These are phyloP conservation scores for Callospermophilus lateralis DNA, from an alignment of 2,113 vertebrate species.

Conservation along the genomic window DNA sequence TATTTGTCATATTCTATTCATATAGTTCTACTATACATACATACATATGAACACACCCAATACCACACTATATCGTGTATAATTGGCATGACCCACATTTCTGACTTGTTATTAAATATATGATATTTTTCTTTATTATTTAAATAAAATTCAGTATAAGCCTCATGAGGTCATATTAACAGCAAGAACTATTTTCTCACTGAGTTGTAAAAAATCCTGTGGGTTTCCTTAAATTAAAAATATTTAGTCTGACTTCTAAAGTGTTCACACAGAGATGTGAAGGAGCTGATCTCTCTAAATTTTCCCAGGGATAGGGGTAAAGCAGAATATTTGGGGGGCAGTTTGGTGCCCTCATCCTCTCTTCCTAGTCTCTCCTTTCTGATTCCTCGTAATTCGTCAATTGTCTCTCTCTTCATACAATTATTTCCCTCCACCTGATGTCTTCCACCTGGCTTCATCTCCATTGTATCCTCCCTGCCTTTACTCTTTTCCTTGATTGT, in stretches of 20 bases:
- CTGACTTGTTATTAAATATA: neutral
- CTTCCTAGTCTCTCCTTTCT: rapidly evolving
- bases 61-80: neutral
- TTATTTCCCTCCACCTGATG: neutral
- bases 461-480: rapidly evolving
- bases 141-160: neutral
- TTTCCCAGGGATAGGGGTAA: neutral
- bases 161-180: neutral
- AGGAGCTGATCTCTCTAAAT: neutral
- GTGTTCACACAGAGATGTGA: neutral
- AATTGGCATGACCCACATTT: neutral
- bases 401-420: neutral
- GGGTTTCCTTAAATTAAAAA: neutral
- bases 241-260: neutral
- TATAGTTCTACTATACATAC: neutral
- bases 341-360: rapidly evolving
- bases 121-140: neutral
- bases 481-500: neutral
- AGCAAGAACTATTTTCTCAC: neutral
- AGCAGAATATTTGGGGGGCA: neutral
- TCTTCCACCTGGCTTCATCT: neutral
- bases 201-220: neutral
- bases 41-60: neutral
- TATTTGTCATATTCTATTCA: neutral
- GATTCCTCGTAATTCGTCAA: neutral